phyloP scores from a whole-genome alignment of 2,113 vertebrate species.

The Dunckerocampus dactyliophorus region DNA sequence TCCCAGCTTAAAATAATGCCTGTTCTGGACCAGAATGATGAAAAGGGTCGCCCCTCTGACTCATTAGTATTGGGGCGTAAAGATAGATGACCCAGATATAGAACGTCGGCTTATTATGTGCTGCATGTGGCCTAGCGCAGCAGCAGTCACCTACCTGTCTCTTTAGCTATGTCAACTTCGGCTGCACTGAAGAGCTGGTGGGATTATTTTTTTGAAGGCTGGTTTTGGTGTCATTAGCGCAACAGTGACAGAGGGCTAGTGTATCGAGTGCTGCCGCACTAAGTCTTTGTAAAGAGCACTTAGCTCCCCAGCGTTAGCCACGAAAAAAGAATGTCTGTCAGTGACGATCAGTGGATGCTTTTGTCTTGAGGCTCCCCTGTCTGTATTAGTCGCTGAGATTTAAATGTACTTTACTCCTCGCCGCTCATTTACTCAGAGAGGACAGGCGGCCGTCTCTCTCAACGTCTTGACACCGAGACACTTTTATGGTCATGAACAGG shows the following conservation, averaged over 20 bases:
- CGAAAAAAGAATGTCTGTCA: slow-evolving; percentile 70
- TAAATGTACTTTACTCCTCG: slow-evolving; percentile 48
- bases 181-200: slow-evolving; percentile 25
- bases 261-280: slow-evolving; percentile 62
- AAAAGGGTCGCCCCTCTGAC: slow-evolving; percentile 65
- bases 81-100: slow-evolving; percentile 76
- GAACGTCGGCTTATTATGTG: slow-evolving; percentile 58
- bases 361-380: slow-evolving; percentile 63
- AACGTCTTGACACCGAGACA: not conserved
- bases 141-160: slow-evolving; percentile 23
- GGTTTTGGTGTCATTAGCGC: slow-evolving; percentile 69
- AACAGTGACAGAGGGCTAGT: slow-evolving; percentile 64
- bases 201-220: slow-evolving; percentile 54
- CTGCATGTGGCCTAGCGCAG: slow-evolving; percentile 15
- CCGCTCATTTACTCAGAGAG: slow-evolving; percentile 34
- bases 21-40: slow-evolving; percentile 68
- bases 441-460: slow-evolving; percentile 27
- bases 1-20: slow-evolving; percentile 73
- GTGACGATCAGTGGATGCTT: slow-evolving; percentile 69
- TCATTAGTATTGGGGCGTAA: slow-evolving; percentile 72
- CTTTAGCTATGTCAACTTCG: slow-evolving; percentile 21
- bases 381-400: slow-evolving; percentile 50
- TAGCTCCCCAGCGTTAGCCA: slow-evolving; percentile 66
- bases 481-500: not conserved
- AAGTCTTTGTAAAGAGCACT: slow-evolving; percentile 77